Conservation (phyloP, 2,888 invertebrate genomes). For the Himalopsyche tibetana region DNA sequence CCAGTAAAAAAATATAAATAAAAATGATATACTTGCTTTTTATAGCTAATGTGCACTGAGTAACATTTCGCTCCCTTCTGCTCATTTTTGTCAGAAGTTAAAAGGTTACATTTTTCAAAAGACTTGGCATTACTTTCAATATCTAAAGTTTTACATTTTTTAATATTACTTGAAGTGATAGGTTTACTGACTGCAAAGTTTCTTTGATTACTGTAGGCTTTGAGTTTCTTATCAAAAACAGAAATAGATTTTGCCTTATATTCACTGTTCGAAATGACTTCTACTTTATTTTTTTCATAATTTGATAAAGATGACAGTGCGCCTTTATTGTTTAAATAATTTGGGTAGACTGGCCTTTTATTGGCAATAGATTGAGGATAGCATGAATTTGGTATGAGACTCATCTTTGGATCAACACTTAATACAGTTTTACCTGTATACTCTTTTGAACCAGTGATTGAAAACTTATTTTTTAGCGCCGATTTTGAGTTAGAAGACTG, state of each 20-base stretch:
- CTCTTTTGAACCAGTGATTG: too few relatives aligned
- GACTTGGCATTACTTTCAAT: neutral
- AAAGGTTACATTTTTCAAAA: neutral
- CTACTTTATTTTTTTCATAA: neutral
- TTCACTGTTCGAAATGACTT: neutral
- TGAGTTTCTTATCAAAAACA: neutral
- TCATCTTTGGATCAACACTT: too few relatives aligned
- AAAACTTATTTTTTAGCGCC: neutral
- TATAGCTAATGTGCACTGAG: constrained; percentile 69
- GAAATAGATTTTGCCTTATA: neutral
- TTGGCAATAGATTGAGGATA: neutral
- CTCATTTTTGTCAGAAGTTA: constrained; percentile 61
- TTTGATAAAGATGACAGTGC: neutral
- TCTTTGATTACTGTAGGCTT: neutral
- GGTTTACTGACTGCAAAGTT: neutral
- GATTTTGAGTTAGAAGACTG: neutral
- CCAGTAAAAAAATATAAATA: neutral
- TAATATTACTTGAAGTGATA: neutral
- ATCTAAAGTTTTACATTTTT: neutral
- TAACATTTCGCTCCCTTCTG: constrained; percentile 68
- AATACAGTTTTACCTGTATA: too few relatives aligned
- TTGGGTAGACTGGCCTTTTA: neutral
- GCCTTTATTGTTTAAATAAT: neutral
- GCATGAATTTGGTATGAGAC: neutral
- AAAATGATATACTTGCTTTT: constrained; percentile 68